Percentiles rank a stretch among this genome's conserved stretches.
phyloP scores from a whole-genome alignment of 30 jellyfish, hydroid and myxozoan species.

The Hydra vulgaris region DNA sequence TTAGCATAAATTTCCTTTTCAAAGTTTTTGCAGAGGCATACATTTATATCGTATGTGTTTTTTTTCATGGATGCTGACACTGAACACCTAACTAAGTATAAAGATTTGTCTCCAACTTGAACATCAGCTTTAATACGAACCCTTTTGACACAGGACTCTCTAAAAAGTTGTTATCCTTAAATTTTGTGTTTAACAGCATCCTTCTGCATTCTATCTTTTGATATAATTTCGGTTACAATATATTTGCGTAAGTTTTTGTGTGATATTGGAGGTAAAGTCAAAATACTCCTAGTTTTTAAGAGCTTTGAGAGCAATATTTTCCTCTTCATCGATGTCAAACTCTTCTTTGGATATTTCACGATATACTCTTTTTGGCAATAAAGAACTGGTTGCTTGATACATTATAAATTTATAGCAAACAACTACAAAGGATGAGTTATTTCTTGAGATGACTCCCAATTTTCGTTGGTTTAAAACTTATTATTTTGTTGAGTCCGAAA shows the following conservation, averaged over 20 bases:
- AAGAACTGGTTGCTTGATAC: too few relatives aligned
- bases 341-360: background rate
- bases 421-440: too few relatives aligned
- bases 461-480: too few relatives aligned
- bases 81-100: too few relatives aligned
- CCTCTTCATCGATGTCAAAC: too few relatives aligned
- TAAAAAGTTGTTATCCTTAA: slow-evolving; percentile 4
- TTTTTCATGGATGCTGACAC: slow-evolving; percentile 1
- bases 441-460: too few relatives aligned
- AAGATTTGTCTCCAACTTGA: slow-evolving; percentile 26
- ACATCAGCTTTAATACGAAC: slow-evolving; percentile 41
- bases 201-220: background rate
- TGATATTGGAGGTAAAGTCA: background rate
- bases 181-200: background rate
- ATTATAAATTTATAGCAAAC: too few relatives aligned
- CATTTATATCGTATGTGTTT: too few relatives aligned
- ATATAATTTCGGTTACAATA: background rate
- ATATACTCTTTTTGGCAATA: background rate
- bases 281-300: background rate
- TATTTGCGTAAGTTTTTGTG: background rate
- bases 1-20: too few relatives aligned
- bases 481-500: too few relatives aligned
- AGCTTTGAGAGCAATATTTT: background rate
- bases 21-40: too few relatives aligned
- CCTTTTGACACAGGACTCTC: slow-evolving; percentile 14